Conservation (phyloP, 2,888 invertebrate species). For the Cataglyphis cursor region DNA sequence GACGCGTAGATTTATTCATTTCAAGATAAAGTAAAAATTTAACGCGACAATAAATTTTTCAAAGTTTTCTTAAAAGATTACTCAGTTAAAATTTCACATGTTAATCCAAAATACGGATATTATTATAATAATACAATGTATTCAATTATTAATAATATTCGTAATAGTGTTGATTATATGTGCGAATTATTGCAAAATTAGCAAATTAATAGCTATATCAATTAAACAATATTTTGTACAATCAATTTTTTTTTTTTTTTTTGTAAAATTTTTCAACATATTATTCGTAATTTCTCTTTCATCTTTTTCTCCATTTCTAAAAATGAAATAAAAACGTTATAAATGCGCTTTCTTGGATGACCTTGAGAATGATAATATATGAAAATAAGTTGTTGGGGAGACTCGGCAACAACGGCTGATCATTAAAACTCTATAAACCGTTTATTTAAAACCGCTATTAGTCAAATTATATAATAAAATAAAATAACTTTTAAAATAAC, state of each 20-base stretch:
- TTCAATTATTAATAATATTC: conserved; percentile 14
- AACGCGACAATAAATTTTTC: not conserved
- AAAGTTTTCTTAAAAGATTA: not conserved
- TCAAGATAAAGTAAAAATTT: conserved; percentile 1
- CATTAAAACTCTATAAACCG: not conserved
- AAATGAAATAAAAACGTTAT: not conserved
- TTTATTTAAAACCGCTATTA: not conserved
- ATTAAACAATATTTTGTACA: conserved; percentile 1
- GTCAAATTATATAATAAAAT: not conserved
- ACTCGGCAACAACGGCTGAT: not conserved
- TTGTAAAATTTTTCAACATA: not conserved
- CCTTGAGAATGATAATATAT: conserved; percentile 9
- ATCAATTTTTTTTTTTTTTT: not conserved
- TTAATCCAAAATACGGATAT: not conserved
- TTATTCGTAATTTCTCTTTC: not conserved
- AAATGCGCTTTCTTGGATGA: not conserved
- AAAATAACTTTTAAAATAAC: not conserved
- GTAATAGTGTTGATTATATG: not conserved
- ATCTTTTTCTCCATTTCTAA: not conserved
- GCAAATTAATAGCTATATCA: not conserved
- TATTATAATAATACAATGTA: not conserved
- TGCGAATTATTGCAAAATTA: not conserved
- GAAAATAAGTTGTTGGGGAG: not conserved
- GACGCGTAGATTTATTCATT: conserved; percentile 24
- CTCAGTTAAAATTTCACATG: not conserved